Evolutionary conservation across 2,888 invertebrate species (phyloP).

Genomic region (Stratiomys singularior): DNA sequence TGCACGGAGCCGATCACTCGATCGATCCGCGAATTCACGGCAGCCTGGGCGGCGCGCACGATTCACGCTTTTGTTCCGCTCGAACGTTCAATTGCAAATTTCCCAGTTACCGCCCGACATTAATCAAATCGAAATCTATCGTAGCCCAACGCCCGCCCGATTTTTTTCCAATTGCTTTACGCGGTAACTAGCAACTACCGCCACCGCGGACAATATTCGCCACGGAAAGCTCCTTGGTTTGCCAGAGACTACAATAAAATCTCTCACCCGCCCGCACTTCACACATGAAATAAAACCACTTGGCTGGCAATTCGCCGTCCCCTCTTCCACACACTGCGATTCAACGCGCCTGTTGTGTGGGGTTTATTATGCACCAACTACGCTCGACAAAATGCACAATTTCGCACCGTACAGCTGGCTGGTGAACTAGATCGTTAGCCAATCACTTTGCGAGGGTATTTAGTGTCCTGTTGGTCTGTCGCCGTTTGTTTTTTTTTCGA

Average conservation of each 20-base stretch:
- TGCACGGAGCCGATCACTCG: not conserved
- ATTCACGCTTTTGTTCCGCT: not conserved
- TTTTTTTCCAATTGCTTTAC: not conserved
- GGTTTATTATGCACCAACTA: too few species aligned
- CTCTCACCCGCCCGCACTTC: constrained; percentile 15
- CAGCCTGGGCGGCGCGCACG: not conserved
- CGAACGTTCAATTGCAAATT: not conserved
- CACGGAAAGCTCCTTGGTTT: not conserved
- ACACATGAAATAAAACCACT: not conserved
- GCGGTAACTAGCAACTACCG: not conserved
- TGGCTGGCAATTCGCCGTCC: not conserved
- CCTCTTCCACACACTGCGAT: not conserved
- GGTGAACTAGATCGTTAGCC: too few species aligned
- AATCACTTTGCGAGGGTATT: not conserved
- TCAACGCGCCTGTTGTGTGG: too few species aligned
- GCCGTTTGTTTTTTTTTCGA: not conserved
- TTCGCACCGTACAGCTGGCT: too few species aligned
- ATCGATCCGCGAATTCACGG: not conserved
- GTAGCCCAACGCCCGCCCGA: constrained; percentile 6
- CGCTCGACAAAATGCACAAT: not conserved
- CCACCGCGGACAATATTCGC: not conserved
- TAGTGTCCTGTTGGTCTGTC: not conserved
- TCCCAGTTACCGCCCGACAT: not conserved
- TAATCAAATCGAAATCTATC: not conserved
- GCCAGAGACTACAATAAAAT: not conserved